phyloP scores from a whole-genome alignment of 2,113 vertebrate species.

The Vulpes vulpes region DNA sequence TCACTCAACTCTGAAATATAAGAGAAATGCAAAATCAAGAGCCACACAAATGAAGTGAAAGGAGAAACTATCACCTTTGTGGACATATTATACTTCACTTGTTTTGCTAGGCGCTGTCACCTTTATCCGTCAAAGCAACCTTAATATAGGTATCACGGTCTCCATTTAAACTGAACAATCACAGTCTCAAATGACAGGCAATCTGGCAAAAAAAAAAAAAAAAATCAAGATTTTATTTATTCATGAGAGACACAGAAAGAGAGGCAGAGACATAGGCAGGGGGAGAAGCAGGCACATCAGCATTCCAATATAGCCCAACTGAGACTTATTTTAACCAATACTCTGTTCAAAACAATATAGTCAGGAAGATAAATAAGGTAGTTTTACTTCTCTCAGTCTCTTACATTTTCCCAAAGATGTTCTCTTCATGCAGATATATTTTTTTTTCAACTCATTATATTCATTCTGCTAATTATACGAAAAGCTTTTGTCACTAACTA shows the following conservation, averaged over 20 bases:
- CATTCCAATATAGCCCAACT: conserved; percentile 2
- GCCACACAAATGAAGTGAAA: neutral
- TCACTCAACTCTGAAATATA: neutral
- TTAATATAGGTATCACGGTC: neutral
- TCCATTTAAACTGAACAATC: neutral
- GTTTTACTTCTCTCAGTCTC: conserved; percentile 53
- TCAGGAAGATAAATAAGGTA: conserved; percentile 59
- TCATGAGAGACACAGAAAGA: no score
- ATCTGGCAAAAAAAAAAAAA: neutral
- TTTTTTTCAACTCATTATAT: conserved; percentile 65
- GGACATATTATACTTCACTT: neutral
- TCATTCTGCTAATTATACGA: conserved; percentile 66
- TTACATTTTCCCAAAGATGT: conserved; percentile 65
- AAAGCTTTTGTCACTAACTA: conserved; percentile 55
- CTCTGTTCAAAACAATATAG: conserved; percentile 34
- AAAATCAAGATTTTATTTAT: no score
- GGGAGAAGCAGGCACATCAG: neutral
- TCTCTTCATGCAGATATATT: conserved; percentile 27
- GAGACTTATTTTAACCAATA: conserved; percentile 39
- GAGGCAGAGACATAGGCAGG: no score
- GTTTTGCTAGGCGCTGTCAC: neutral
- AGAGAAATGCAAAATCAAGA: neutral
- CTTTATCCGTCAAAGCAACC: neutral
- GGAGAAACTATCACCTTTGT: neutral
- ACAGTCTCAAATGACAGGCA: neutral